A percentile compares a stretch with the other conserved stretches of the same genome.
Evolutionary conservation across 1,140 invertebrate genomes (phyloP).

Genomic region (Drosophila triauraria): DNA sequence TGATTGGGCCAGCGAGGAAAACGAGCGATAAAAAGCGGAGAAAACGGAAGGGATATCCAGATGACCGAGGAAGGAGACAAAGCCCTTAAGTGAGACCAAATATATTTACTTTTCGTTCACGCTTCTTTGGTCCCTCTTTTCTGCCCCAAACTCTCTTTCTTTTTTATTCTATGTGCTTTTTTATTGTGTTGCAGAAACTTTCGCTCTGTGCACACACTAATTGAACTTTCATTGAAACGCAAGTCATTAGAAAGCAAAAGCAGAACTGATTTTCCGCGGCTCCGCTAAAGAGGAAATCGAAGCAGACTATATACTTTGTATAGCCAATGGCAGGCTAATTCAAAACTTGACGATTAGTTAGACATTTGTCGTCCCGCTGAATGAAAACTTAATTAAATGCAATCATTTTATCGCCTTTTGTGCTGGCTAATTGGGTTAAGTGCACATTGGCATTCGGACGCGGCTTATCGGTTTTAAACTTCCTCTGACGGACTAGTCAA

Average conservation of each 20-base stretch:
- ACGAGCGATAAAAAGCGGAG: constrained; percentile 24
- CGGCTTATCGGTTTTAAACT: constrained; percentile 62
- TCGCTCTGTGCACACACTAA: constrained; percentile 72
- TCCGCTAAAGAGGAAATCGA: constrained; percentile 60
- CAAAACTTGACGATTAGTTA: constrained; percentile 67
- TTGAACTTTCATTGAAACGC: constrained; percentile 82
- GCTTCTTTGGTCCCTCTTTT: constrained; percentile 6
- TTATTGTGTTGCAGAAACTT: constrained; percentile 61
- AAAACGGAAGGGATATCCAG: constrained; percentile 20
- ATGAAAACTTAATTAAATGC: constrained; percentile 77
- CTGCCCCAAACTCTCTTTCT: neutral
- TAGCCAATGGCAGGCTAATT: constrained; percentile 32
- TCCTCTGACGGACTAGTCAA: constrained; percentile 60
- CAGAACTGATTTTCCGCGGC: constrained; percentile 57
- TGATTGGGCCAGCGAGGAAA: constrained; percentile 28
- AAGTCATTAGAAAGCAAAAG: constrained; percentile 79
- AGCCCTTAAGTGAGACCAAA: constrained; percentile 43
- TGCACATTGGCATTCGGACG: constrained; percentile 40
- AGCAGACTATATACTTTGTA: constrained; percentile 32
- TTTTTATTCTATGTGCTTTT: constrained; percentile 36
- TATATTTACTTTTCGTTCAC: constrained; percentile 38
- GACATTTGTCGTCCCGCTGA: constrained; percentile 20
- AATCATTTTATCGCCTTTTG: constrained; percentile 78
- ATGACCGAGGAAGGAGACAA: constrained; percentile 8
- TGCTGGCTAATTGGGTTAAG: constrained; percentile 77